Evolutionary conservation across 2,888 invertebrate species (phyloP).

Genomic region (Pyrrhosoma nymphula): DNA sequence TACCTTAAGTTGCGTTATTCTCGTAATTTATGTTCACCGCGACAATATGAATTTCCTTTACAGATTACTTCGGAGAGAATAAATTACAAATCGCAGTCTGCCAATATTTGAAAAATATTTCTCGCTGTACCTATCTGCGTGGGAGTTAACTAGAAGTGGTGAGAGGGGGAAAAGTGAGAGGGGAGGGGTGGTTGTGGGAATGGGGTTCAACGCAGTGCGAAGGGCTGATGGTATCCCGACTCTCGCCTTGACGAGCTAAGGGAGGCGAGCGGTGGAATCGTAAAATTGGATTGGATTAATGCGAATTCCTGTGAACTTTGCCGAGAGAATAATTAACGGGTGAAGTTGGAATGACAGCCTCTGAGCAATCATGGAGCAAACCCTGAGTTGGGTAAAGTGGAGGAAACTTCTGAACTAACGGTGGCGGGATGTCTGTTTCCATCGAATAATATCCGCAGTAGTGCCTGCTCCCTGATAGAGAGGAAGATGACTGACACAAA

Average conservation of each 20-base stretch:
- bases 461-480: not conserved
- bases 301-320: not conserved
- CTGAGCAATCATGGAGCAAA: not conserved
- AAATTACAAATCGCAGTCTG: too few relatives aligned
- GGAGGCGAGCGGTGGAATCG: not conserved
- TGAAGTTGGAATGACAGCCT: not conserved
- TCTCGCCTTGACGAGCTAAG: not conserved
- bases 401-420: not conserved
- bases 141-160: too few relatives aligned
- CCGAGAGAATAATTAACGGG: conserved; percentile 1
- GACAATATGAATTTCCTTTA: too few relatives aligned
- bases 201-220: too few relatives aligned
- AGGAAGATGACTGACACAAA: not conserved
- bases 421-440: not conserved
- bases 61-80: too few relatives aligned
- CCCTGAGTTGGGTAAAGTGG: not conserved
- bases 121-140: too few relatives aligned
- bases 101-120: too few relatives aligned
- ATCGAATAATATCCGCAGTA: not conserved
- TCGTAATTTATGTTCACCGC: too few relatives aligned
- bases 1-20: too few relatives aligned
- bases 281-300: not conserved
- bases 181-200: too few relatives aligned
- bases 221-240: too few relatives aligned
- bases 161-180: too few relatives aligned